Percentiles rank a stretch among this genome's conserved stretches.
These are phyloP conservation scores for Caenorhabditis sp. DNA, from an alignment of 2,888 invertebrate species.

Conservation along the genomic window DNA sequence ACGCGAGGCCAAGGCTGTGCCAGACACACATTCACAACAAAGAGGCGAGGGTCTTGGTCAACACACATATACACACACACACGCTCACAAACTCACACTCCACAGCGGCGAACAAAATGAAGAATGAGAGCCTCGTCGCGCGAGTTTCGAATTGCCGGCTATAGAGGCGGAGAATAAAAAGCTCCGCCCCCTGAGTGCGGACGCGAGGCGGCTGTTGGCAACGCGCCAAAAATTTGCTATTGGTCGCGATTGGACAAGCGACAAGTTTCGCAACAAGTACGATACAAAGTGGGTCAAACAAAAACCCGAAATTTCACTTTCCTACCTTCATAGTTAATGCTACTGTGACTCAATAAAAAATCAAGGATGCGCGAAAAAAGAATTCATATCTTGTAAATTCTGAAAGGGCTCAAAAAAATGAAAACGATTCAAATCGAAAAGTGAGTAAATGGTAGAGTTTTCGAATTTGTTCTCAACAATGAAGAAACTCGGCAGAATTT, in stretches of 20 bases:
- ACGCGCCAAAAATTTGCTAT: background rate
- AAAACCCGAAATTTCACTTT: too few relatives aligned
- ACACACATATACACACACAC: slow-evolving; percentile 1
- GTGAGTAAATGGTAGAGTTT: too few relatives aligned
- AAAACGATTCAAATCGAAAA: too few relatives aligned
- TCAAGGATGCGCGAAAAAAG: too few relatives aligned
- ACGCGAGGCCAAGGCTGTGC: slow-evolving; percentile 29
- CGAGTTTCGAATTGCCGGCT: slow-evolving; percentile 42
- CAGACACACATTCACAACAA: slow-evolving; percentile 32
- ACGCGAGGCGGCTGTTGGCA: slow-evolving; percentile 34
- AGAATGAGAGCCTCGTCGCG: slow-evolving; percentile 24
- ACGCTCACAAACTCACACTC: slow-evolving; percentile 34
- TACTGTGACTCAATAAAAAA: too few relatives aligned
- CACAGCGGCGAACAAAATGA: slow-evolving; percentile 27
- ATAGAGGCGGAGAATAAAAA: slow-evolving; percentile 3
- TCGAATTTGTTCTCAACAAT: too few relatives aligned
- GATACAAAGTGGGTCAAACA: too few relatives aligned
- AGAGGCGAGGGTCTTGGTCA: background rate
- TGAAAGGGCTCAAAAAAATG: too few relatives aligned
- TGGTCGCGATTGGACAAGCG: background rate
- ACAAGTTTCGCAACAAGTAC: background rate
- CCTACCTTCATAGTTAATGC: too few relatives aligned
- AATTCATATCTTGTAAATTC: too few relatives aligned
- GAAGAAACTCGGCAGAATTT: too few relatives aligned
- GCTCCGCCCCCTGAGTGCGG: background rate